Base-by-base conservation (phyloP, 2,888 invertebrate genomes). In the Leptothorax acervorum region DNA sequence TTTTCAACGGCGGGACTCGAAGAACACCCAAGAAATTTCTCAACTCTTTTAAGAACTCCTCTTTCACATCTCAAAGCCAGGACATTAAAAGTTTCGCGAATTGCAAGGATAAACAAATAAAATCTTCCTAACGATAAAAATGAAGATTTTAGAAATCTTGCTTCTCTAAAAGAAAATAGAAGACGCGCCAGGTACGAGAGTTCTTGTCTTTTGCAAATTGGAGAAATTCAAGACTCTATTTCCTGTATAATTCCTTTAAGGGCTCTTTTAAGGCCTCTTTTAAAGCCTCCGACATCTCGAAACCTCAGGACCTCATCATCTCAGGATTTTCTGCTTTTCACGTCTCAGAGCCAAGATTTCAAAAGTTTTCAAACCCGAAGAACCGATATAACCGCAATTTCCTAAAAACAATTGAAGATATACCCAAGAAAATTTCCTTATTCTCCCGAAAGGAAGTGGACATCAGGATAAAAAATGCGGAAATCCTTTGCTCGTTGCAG, bases 401-500 rank as follows among this genome's bases (percentile, higher is more conserved):
- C 35, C 48, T 51, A 39, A 68, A 76, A 78, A 28, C n/a, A 63
- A 23, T n/a, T 15, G 28, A 53, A 53, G 12, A 28, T 68, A 28
- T 68, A 51, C 18, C 48, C 48, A 39, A 39, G 28, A 53, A 53
- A 68, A 78, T 51, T 76, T 66, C 6, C 18, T 65, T 23, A 8
- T 48, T 23, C 8, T 65, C 23, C 3, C 35, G 23, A 68, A 68
- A 68, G 53, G 11, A 68, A 35, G 6, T 15, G 31, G 23, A 28
- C 35, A 12, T 15, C 23, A 23, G 23, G 35, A 70, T 45, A 66
- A 66, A 63, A 62, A 76, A 28, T 65, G 35, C 39, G 53, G 42
- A 53, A 55, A 68, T 78, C n/a, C 28, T 78, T 55, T 78, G n/a
- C 51, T 68, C 53, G 8, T 85, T 95, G 1, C 95, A 98, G 98